Base-by-base conservation (phyloP, 2,113 vertebrate genomes). In the Phaethornis superciliosus region DNA sequence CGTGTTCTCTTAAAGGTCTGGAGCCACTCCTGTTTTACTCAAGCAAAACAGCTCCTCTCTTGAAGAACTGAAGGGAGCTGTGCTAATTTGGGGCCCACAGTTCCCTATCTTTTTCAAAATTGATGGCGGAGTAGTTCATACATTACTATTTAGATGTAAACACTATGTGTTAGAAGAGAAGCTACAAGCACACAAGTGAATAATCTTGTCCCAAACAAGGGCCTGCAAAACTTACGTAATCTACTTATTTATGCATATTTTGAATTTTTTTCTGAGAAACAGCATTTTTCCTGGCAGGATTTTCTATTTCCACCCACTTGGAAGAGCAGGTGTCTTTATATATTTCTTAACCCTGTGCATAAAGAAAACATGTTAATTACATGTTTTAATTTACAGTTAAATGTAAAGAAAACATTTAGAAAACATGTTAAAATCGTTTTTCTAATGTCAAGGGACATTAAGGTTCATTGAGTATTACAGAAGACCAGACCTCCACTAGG, bases 161-260 rank as follows among this genome's bases (percentile, higher is more conserved):
- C 14, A 55, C 44, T 17, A 76, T 63, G 40, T 22, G 16, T 40
- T 60, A 83, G 64, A 6, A 85, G 74, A 77, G 56, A 90, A 86
- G 52, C 26, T 81, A 62, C 3, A 3, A 69, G 90, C 9, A 12
- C 27, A 47, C 2, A 4, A 70, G 55, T 22, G 32, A 83, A 35
- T 54, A 67, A 85, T 54, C 55, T 90, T 85, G 76, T 90, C 75
- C 74, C 64, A 94, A 86, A 87, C 12, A 70, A 81, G 62, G 26
- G 62, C 75, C n/a, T 68, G 79, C 0, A 0, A 82, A 52, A 49
- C 32, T 89, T 87, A 88, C 18, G 42, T 67, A 70, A 93, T 42
- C 59, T 65, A n/a, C 87, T 88, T 93, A 87, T 74, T 84, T 95
- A 91, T 89, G 72, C 63, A 30, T 92, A 85, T 95, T 94, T 81